Conservation (phyloP, 2,888 invertebrate genomes). For the Digitonthophagus gazella region DNA sequence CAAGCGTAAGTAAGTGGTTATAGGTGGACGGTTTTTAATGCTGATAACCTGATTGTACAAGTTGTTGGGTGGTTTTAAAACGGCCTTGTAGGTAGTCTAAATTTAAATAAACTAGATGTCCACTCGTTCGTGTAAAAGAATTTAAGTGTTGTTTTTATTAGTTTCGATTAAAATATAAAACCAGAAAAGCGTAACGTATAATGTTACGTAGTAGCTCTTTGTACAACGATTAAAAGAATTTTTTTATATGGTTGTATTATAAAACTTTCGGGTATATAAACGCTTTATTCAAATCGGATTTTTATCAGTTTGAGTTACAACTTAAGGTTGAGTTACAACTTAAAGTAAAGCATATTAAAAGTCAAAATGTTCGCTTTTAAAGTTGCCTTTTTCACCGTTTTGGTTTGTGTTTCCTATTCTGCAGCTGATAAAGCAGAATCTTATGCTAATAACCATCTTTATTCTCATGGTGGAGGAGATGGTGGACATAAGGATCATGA, state of each 20-base stretch:
- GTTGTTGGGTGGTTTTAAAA: not conserved
- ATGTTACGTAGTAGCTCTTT: not conserved
- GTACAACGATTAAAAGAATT: not conserved
- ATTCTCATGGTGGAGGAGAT: constrained; percentile 13
- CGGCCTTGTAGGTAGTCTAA: not conserved
- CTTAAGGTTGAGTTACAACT: not conserved
- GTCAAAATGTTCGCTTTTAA: constrained; percentile 3
- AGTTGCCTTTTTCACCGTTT: not conserved
- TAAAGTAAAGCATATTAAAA: not conserved
- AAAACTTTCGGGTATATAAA: not conserved
- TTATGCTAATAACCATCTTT: constrained; percentile 22
- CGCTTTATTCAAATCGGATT: not conserved
- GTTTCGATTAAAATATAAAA: not conserved
- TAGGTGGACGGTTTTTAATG: not conserved
- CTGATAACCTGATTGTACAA: not conserved
- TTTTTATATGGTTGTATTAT: not conserved
- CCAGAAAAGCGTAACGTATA: not conserved
- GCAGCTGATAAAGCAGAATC: constrained; percentile 11
- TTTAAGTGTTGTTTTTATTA: not conserved
- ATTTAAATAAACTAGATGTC: not conserved
- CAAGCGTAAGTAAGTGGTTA: not conserved
- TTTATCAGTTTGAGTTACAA: not conserved
- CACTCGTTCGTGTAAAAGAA: not conserved
- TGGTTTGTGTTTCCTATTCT: not conserved
- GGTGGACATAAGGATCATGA: constrained; percentile 22